Evolutionary conservation across 2,113 vertebrate species (phyloP).

Genomic region (Varanus salvator): DNA sequence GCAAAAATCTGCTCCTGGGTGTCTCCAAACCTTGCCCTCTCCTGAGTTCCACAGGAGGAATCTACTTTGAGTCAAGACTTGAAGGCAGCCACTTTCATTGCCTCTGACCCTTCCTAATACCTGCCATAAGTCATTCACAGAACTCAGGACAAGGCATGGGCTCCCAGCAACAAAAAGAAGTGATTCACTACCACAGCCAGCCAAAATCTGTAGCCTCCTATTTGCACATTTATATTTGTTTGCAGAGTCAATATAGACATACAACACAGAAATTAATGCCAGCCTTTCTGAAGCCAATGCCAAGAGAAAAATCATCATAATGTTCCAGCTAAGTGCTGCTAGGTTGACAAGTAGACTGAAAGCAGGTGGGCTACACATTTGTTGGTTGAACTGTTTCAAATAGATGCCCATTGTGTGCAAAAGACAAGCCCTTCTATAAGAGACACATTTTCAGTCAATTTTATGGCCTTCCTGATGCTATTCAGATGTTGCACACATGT

Average conservation of each 20-base stretch:
- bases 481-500: constrained; percentile 57
- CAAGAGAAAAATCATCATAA: not conserved
- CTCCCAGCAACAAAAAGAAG: not conserved
- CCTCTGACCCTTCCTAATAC: not conserved
- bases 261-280: not conserved
- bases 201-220: not conserved
- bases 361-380: not conserved
- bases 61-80: not conserved
- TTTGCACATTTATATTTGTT: not conserved
- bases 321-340: constrained; percentile 39
- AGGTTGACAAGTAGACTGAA: not conserved
- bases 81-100: not conserved
- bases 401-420: constrained; percentile 33
- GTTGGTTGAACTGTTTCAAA: constrained; percentile 17
- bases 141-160: not conserved
- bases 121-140: not conserved
- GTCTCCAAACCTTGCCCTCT: not conserved
- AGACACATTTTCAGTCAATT: constrained; percentile 31
- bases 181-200: not conserved
- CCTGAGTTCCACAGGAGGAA: not conserved
- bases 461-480: constrained; percentile 33
- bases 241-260: not conserved
- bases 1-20: not conserved
- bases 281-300: not conserved
- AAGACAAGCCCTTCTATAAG: constrained; percentile 29